Base-by-base conservation (phyloP, 2,113 vertebrate genomes). In the Ageneiosus marmoratus region DNA sequence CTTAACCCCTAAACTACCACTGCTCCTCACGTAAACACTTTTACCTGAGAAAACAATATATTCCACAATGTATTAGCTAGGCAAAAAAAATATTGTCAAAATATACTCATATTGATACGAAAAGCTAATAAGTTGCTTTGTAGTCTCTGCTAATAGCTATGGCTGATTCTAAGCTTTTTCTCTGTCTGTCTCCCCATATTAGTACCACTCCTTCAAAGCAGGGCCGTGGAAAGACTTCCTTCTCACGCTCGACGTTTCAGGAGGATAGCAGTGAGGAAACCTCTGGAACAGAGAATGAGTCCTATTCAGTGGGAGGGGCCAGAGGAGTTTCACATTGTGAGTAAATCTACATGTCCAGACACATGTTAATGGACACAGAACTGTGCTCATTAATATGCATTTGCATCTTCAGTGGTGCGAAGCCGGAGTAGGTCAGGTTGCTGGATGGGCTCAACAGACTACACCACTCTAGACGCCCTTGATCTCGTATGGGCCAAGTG, bases 401-500 rank as follows among this genome's bases (percentile, higher is more conserved):
- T 77, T 80, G 37, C 55, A 44, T 87, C 32, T 85, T 32, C 91
- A 98, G 97, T 98, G 94, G 97, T 97, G 72, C 96, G 98, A 77
- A 92, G 95, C 80, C 94, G 97, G 81, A 92, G 95, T 27, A 94
- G 97, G 12, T 84, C 97, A 0, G 92, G 91, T 8, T 96, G 96
- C 84, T 98, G 98, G 98, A 94, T 98, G 83, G 96, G 96, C 0
- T 96, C 98, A 60, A 96, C 99, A 0, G 97, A 99, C 81, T 98
- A 98, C 88, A 95, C 95, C 27, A 95, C 97, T 0, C 93, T 99
- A 91, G 97, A 98, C 16, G 96, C 98, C 82, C 92, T 99, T 90
- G 98, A 98, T 90, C 94, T 99, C 84, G 98, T 99, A 87, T 99
- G 98, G 98, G 98, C 98, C 85, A 99, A 99, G 89, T 99, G 98